Conservation (phyloP, 1,140 invertebrate genomes). For the Drosophila jambulina region DNA sequence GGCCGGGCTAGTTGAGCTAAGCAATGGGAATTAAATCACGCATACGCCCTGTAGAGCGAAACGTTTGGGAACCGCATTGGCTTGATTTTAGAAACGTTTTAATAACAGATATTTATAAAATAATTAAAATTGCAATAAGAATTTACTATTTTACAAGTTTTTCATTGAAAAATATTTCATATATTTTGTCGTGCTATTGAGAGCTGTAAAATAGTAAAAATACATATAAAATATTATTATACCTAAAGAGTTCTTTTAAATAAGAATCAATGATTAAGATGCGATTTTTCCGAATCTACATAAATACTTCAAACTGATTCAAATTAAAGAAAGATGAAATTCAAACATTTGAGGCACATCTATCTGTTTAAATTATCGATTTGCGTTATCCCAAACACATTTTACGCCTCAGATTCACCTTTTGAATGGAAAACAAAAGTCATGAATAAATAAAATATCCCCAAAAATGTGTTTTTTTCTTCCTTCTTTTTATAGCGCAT, state of each 20-base stretch:
- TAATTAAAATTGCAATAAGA: not conserved
- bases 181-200: too few relatives aligned
- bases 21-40: slow-evolving; percentile 58
- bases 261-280: not conserved
- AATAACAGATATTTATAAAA: not conserved
- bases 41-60: slow-evolving; percentile 61
- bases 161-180: too few relatives aligned
- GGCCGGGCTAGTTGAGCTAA: slow-evolving; percentile 27
- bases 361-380: slow-evolving; percentile 44
- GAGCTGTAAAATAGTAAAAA: not conserved
- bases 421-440: slow-evolving; percentile 59
- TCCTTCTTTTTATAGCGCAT: slow-evolving; percentile 64
- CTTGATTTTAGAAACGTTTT: slow-evolving; percentile 23
- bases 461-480: slow-evolving; percentile 42
- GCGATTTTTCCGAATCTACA: not conserved
- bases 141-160: not conserved
- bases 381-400: slow-evolving; percentile 21
- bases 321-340: not conserved
- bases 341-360: not conserved
- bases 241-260: too few relatives aligned
- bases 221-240: not conserved
- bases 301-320: not conserved
- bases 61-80: slow-evolving; percentile 4
- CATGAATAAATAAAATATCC: slow-evolving; percentile 69
- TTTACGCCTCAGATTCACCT: slow-evolving; percentile 26